phyloP scores from a whole-genome alignment of 2,888 invertebrate genomes.

The Lamellibrachia columna region DNA sequence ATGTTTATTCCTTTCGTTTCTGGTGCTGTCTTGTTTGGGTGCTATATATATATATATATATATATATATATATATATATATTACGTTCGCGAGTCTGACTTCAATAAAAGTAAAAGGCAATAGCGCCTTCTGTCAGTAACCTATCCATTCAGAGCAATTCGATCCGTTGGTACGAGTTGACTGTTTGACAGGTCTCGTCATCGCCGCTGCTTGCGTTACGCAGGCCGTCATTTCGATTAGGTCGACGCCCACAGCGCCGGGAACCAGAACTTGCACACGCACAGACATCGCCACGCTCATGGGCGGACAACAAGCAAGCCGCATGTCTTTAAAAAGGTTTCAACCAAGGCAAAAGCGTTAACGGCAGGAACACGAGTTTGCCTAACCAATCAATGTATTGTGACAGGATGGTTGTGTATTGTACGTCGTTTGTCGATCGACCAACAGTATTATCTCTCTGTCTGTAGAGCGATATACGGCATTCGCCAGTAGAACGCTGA shows the following conservation, averaged over 20 bases:
- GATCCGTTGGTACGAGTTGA: background rate
- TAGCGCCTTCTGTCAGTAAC: background rate
- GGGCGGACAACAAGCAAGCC: background rate
- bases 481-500: background rate
- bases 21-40: too few relatives aligned
- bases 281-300: background rate
- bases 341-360: background rate
- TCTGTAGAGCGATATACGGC: background rate
- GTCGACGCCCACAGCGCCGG: background rate
- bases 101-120: background rate
- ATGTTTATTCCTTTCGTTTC: too few relatives aligned
- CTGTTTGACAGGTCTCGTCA: background rate
- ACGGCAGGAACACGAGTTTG: background rate
- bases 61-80: too few relatives aligned
- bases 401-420: background rate
- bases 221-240: background rate
- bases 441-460: background rate
- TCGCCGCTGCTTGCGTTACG: background rate
- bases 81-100: background rate
- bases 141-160: background rate
- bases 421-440: background rate
- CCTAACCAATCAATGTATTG: slow-evolving; percentile 1
- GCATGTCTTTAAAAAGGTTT: background rate
- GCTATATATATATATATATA: too few relatives aligned
- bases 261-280: background rate